Percentiles rank a stretch among this genome's conserved stretches.
Evolutionary conservation across 92 coral and sea anemone species (phyloP).

Genomic region (Galaxea fascicularis): DNA sequence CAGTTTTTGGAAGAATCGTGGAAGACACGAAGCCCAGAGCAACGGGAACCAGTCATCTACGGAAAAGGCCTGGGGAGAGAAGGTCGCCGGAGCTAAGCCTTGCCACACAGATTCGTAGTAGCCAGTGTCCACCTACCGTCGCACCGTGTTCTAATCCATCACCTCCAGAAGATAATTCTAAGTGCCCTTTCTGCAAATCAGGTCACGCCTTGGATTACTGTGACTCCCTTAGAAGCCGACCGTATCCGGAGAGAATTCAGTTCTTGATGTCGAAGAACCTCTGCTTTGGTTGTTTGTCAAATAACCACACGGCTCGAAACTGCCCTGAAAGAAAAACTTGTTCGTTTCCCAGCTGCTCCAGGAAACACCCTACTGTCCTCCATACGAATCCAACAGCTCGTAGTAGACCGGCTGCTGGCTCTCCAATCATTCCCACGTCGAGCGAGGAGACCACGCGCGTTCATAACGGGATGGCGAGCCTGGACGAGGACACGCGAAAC

Average conservation of each 20-base stretch:
- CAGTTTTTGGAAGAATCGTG: too few species aligned
- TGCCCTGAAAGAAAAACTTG: slow-evolving; percentile 16
- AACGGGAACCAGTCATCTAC: too few species aligned
- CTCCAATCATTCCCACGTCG: neutral
- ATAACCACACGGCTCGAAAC: neutral
- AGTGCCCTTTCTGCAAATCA: slow-evolving; percentile 29
- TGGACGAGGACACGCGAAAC: neutral
- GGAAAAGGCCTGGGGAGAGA: neutral
- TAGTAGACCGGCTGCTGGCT: neutral
- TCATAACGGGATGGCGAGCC: neutral
- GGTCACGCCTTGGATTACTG: slow-evolving; percentile 52
- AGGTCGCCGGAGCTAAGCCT: neutral
- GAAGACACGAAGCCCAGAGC: slow-evolving; percentile 4
- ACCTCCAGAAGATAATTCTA: neutral
- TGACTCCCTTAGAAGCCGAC: slow-evolving; percentile 35
- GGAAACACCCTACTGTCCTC: slow-evolving; percentile 8
- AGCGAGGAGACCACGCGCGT: neutral
- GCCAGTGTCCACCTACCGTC: neutral
- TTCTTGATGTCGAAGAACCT: slow-evolving; percentile 16
- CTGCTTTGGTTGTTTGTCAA: slow-evolving; percentile 31
- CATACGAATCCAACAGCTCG: slow-evolving; percentile 4
- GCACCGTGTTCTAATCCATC: neutral
- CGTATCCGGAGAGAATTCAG: slow-evolving; percentile 25
- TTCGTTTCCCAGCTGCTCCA: neutral
- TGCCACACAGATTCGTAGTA: neutral